Percentiles rank a stretch among this genome's conserved stretches.
phyloP scores from a whole-genome alignment of 2,113 vertebrate species.

The Alethe castanea region DNA sequence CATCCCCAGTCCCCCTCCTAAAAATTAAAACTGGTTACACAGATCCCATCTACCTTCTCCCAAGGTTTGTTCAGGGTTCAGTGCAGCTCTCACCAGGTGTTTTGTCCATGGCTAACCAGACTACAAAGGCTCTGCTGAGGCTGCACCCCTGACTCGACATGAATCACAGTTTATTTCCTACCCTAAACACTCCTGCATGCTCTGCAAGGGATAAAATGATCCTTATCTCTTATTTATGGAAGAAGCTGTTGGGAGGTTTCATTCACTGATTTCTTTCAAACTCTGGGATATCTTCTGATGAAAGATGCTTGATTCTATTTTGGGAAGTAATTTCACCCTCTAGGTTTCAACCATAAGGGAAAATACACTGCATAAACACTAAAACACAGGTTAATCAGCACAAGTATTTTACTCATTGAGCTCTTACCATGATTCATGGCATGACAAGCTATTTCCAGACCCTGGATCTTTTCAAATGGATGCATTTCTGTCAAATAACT shows the following conservation, averaged over 20 bases:
- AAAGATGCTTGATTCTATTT: not conserved
- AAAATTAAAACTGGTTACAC: not conserved
- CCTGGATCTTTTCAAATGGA: not conserved
- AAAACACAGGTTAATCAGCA: conserved; percentile 37
- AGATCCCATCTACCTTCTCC: not conserved
- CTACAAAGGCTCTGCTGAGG: not conserved
- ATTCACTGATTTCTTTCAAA: conserved; percentile 5
- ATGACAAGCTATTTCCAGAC: conserved; percentile 17
- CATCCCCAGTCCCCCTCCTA: not conserved
- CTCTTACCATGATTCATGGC: not conserved
- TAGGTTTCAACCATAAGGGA: conserved; percentile 20
- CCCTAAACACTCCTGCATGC: not conserved
- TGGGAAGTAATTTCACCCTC: conserved; percentile 36
- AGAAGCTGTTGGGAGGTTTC: conserved; percentile 19
- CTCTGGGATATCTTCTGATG: not conserved
- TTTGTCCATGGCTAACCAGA: not conserved
- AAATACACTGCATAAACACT: not conserved
- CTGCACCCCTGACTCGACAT: not conserved
- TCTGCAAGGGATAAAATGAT: conserved; percentile 4
- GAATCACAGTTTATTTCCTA: not conserved
- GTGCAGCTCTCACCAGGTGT: not conserved
- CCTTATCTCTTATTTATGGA: conserved; percentile 30
- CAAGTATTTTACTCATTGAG: not conserved
- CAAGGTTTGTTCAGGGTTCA: not conserved
- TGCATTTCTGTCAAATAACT: not conserved